Conservation (phyloP, 2,888 invertebrate species). For the Xestobium rufovillosum region DNA sequence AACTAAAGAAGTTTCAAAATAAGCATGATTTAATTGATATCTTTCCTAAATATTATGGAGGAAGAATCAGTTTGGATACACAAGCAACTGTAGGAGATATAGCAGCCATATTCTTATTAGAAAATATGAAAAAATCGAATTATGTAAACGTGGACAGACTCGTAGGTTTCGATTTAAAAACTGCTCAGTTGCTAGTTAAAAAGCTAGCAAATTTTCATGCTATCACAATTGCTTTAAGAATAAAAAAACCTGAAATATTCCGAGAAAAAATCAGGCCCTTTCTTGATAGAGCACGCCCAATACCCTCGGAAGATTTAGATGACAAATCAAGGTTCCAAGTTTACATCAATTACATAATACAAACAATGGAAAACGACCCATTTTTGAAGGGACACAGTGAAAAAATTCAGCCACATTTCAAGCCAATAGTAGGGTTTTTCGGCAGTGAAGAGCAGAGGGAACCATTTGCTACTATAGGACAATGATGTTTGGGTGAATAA, state of each 20-base stretch:
- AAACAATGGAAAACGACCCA: no score
- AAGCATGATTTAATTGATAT: constrained; percentile 40
- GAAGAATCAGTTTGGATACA: constrained; percentile 34
- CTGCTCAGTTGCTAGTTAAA: constrained; percentile 10
- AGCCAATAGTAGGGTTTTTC: no score
- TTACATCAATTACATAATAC: no score
- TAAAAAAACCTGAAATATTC: constrained; percentile 10
- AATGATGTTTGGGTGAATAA: constrained; percentile 22
- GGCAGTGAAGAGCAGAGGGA: no score
- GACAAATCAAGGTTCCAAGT: no score
- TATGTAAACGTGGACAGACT: constrained; percentile 13
- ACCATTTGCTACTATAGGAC: constrained; percentile 18
- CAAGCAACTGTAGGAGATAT: constrained; percentile 9
- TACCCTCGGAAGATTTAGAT: no score
- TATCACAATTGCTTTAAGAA: constrained; percentile 14
- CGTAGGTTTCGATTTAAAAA: constrained; percentile 15
- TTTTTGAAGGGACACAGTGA: no score
- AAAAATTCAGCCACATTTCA: no score
- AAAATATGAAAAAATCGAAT: constrained; percentile 15
- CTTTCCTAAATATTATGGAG: constrained; percentile 43
- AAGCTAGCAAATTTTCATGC: constrained; percentile 16
- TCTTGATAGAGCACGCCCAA: no score
- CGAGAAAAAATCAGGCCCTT: constrained; percentile 6
- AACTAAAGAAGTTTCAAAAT: constrained; percentile 41
- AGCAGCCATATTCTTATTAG: constrained; percentile 17